Percentiles rank a stretch among this genome's conserved stretches.
Conservation (phyloP, 2,113 vertebrate species). For the Mobula birostris region DNA sequence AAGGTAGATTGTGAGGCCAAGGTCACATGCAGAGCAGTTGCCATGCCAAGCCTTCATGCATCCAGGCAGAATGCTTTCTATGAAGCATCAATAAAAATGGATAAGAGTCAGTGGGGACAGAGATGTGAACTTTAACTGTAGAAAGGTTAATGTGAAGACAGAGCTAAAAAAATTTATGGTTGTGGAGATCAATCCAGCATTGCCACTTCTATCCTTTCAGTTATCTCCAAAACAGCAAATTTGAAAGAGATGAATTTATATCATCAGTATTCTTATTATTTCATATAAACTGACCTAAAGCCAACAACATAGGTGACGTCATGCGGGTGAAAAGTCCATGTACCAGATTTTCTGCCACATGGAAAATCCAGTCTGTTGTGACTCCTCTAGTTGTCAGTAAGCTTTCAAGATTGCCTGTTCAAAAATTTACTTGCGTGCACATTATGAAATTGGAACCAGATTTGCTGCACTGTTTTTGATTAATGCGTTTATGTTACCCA, state of each 20-base stretch:
- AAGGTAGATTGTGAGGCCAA: too few species aligned
- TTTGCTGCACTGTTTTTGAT: slow-evolving; percentile 36
- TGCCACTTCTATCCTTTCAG: background rate
- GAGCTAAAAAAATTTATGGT: background rate
- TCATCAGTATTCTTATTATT: background rate
- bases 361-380: slow-evolving; percentile 17
- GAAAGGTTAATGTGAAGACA: background rate
- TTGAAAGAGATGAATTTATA: background rate
- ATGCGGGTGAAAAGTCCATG: background rate
- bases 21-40: too few species aligned
- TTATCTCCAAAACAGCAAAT: background rate
- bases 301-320: background rate
- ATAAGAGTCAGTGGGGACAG: too few species aligned
- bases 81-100: too few species aligned
- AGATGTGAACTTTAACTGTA: background rate
- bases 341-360: background rate
- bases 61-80: too few species aligned
- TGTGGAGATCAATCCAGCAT: background rate
- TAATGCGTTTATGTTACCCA: slow-evolving; percentile 36
- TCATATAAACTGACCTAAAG: background rate
- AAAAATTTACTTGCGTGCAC: slow-evolving; percentile 34
- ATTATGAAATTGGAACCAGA: slow-evolving; percentile 34
- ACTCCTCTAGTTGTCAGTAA: slow-evolving; percentile 27
- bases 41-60: too few species aligned
- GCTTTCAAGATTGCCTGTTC: slow-evolving; percentile 1